Evolutionary conservation across 2,113 vertebrate genomes (phyloP).

Genomic region (Oxygymnocypris stewartii): DNA sequence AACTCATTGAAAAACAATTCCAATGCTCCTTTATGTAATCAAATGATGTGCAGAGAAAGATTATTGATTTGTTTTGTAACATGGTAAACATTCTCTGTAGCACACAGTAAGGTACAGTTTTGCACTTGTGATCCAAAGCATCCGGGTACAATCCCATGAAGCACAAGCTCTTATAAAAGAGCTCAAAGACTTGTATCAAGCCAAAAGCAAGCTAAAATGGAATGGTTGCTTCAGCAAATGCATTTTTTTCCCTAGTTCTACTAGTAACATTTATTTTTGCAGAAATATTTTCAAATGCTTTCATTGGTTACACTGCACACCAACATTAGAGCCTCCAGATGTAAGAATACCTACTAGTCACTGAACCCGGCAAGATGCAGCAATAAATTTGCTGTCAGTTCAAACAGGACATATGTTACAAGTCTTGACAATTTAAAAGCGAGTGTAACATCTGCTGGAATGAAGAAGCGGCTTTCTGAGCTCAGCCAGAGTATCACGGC

Average conservation of each 20-base stretch:
- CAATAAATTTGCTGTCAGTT: conserved; percentile 3
- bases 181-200: background rate
- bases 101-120: too few relatives aligned
- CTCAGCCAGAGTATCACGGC: background rate
- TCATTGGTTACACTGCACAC: background rate
- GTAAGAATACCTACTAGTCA: background rate
- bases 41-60: too few relatives aligned
- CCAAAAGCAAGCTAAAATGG: background rate
- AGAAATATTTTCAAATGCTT: background rate
- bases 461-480: background rate
- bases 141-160: too few relatives aligned
- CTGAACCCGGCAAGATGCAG: background rate
- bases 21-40: too few relatives aligned
- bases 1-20: too few relatives aligned
- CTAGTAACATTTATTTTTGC: background rate
- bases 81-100: too few relatives aligned
- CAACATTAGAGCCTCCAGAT: background rate
- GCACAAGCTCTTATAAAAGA: background rate
- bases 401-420: background rate
- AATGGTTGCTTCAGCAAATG: background rate
- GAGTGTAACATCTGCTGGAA: conserved; percentile 9
- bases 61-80: too few relatives aligned
- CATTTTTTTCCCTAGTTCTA: background rate
- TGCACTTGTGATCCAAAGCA: too few relatives aligned
- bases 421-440: background rate